phyloP scores from a whole-genome alignment of 2,113 vertebrate genomes.

The Pseudorasbora parva region DNA sequence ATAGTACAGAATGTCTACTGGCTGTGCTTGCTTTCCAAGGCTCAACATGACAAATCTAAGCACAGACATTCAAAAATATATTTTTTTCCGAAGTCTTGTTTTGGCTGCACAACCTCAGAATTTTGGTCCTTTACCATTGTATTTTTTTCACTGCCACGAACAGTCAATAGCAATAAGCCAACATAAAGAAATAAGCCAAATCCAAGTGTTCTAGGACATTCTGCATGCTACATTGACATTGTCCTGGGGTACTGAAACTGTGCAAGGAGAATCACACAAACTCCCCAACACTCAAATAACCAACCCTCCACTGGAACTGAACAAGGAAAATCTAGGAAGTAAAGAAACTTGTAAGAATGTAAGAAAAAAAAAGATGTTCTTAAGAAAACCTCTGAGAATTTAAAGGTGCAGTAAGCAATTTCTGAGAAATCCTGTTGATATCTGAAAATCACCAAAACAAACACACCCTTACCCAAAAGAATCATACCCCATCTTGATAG shows the following conservation, averaged over 20 bases:
- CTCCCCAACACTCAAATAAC: too few relatives aligned
- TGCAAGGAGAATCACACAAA: too few relatives aligned
- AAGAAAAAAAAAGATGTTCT: too few relatives aligned
- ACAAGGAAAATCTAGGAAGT: too few relatives aligned
- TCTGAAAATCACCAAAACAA: too few relatives aligned
- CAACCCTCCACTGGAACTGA: too few relatives aligned
- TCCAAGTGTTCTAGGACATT: background rate
- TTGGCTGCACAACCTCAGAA: conserved; percentile 22
- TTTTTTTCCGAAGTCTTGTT: conserved; percentile 27
- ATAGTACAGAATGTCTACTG: conserved; percentile 39
- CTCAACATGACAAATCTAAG: conserved; percentile 27
- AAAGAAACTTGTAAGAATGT: too few relatives aligned
- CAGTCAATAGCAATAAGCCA: background rate
- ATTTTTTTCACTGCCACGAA: conserved; percentile 23
- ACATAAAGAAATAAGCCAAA: conserved; percentile 13
- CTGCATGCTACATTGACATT: background rate
- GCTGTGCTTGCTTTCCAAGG: conserved; percentile 13
- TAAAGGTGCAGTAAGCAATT: too few relatives aligned
- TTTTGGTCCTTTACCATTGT: conserved; percentile 17
- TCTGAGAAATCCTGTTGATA: too few relatives aligned
- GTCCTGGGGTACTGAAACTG: background rate
- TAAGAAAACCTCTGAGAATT: too few relatives aligned
- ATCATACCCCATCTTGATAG: too few relatives aligned
- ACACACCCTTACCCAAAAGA: too few relatives aligned
- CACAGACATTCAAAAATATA: conserved; percentile 18